Evolutionary conservation across 2,797 vertebrate species (phyloP).

Genomic region (Catamblyrhynchus diadema): DNA sequence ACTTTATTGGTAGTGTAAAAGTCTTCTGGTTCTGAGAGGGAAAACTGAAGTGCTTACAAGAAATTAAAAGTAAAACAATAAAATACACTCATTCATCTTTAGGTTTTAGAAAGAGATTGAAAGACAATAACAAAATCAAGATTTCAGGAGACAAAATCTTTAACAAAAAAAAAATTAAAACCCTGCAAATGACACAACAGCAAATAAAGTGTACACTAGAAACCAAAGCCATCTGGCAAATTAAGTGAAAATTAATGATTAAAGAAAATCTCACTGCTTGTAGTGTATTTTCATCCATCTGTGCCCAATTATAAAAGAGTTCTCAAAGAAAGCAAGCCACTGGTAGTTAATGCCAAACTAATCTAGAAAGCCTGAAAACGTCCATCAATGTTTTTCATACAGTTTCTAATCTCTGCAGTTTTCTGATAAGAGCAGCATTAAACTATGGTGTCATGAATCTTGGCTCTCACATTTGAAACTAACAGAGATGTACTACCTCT

Average conservation of each 20-base stretch:
- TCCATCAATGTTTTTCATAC: conserved; percentile 13
- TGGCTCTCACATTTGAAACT: conserved; percentile 17
- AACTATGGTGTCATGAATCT: conserved; percentile 31
- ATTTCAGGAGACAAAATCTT: background rate
- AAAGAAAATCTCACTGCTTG: conserved; percentile 51
- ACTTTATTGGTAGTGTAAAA: background rate
- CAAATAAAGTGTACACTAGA: conserved; percentile 20
- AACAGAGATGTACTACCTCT: conserved; percentile 49
- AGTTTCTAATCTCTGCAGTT: conserved; percentile 52
- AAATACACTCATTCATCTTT: background rate
- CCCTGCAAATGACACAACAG: background rate
- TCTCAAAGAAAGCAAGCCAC: conserved; percentile 48
- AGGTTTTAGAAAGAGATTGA: background rate
- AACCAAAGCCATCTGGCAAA: conserved; percentile 45
- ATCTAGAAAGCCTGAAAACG: conserved; percentile 26
- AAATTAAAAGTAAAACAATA: background rate
- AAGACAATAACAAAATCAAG: background rate
- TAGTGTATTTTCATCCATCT: conserved; percentile 56
- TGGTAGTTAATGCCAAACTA: conserved; percentile 31
- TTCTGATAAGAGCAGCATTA: conserved; percentile 54
- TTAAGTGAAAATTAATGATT: conserved; percentile 61
- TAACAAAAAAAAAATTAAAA: background rate
- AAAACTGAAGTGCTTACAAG: background rate
- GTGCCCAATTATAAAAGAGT: conserved; percentile 46
- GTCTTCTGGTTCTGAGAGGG: background rate